Percentiles rank a stretch among this genome's conserved stretches.
phyloP scores from a whole-genome alignment of 2,888 invertebrate genomes.

The Chymomyza fuscimana region DNA sequence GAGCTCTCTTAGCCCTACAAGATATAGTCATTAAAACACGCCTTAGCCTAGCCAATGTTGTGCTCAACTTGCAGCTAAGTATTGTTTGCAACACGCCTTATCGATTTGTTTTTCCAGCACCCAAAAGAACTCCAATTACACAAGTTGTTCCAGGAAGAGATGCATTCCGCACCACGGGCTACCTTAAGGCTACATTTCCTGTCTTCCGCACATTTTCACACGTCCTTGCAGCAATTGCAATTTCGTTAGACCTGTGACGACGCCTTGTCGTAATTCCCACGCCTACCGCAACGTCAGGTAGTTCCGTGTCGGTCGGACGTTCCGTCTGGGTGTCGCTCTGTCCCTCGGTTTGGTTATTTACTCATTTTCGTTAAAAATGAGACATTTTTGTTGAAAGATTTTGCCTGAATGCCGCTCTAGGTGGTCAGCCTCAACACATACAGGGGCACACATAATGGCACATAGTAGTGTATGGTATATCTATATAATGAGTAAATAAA shows the following conservation, averaged over 20 bases:
- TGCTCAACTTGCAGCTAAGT: constrained; percentile 10
- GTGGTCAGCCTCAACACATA: constrained; percentile 42
- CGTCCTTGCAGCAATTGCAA: constrained; percentile 42
- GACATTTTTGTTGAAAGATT: constrained; percentile 40
- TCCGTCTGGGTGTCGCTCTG: no score
- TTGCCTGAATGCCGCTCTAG: constrained; percentile 50
- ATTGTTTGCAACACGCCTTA: neutral
- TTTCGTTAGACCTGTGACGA: constrained; percentile 18
- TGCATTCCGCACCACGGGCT: constrained; percentile 25
- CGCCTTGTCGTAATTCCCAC: constrained; percentile 56
- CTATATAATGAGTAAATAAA: constrained; percentile 36
- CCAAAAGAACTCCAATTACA: constrained; percentile 17
- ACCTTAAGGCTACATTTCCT: constrained; percentile 49
- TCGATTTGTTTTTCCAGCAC: neutral
- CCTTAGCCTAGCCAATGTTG: constrained; percentile 12
- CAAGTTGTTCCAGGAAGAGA: constrained; percentile 33
- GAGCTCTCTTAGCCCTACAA: neutral
- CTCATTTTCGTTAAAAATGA: constrained; percentile 42
- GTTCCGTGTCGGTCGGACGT: neutral
- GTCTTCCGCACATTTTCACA: constrained; percentile 64
- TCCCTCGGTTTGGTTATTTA: constrained; percentile 17
- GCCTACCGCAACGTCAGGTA: constrained; percentile 35
- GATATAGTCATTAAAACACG: constrained; percentile 46
- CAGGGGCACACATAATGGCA: constrained; percentile 2
- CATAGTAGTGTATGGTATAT: neutral